Evolutionary conservation across 2,113 vertebrate genomes (phyloP).

Genomic region (Onychostruthus taczanowskii): DNA sequence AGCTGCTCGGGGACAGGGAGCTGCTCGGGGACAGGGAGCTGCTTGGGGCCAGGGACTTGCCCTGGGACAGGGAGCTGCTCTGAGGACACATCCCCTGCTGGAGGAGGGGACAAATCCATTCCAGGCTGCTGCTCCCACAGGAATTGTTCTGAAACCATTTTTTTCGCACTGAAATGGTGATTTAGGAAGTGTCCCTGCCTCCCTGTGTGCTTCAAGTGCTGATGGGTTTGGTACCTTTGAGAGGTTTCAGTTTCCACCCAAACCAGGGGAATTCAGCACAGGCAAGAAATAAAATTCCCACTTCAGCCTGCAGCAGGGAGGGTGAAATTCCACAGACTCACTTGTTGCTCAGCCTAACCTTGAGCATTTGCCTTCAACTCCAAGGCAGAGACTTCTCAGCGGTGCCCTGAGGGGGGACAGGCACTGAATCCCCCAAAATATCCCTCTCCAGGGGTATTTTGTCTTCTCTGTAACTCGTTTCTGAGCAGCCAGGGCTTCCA

Average conservation of each 20-base stretch:
- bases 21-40: too few species aligned
- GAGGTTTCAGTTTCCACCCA: neutral
- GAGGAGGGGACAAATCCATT: accelerated
- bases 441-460: neutral
- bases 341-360: neutral
- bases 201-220: accelerated
- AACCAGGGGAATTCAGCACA: neutral
- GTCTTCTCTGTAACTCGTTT: neutral
- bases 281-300: neutral
- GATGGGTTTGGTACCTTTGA: neutral
- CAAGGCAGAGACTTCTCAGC: neutral
- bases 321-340: neutral
- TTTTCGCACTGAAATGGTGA: accelerated
- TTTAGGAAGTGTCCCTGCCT: neutral
- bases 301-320: accelerated
- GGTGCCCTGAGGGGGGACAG: neutral
- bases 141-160: accelerated
- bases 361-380: neutral
- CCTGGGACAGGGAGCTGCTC: too few species aligned
- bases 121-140: neutral
- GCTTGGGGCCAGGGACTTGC: too few species aligned
- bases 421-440: accelerated
- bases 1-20: too few species aligned
- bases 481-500: neutral
- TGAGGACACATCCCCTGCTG: neutral